These are phyloP conservation scores for Manis javanica DNA, from an alignment of 2,797 vertebrate genomes.

Conservation along the genomic window DNA sequence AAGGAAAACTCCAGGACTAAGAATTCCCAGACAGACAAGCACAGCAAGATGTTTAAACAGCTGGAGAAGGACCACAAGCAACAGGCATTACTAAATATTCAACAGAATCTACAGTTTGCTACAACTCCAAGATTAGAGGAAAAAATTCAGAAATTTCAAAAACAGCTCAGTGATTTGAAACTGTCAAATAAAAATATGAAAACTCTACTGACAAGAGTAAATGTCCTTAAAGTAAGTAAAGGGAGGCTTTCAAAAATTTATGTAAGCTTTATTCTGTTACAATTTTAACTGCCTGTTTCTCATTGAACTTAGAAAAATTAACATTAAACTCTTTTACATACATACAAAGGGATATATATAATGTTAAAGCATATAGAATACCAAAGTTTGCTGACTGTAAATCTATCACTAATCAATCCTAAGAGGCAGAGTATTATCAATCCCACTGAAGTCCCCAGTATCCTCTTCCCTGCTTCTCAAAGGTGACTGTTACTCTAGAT, in stretches of 20 bases:
- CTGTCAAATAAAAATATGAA: constrained; percentile 81
- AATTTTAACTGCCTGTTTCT: not conserved
- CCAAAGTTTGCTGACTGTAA: not conserved
- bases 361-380: not conserved
- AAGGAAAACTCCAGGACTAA: constrained; percentile 66
- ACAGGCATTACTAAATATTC: constrained; percentile 62
- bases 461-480: not conserved
- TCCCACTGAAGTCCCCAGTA: not conserved
- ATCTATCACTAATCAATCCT: not conserved
- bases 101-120: constrained; percentile 69
- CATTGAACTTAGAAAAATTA: not conserved
- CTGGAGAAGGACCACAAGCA: constrained; percentile 57
- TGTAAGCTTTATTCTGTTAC: not conserved
- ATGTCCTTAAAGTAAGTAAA: constrained; percentile 80
- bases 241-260: constrained; percentile 42
- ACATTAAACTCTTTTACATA: constrained; percentile 10
- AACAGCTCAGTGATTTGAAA: constrained; percentile 78
- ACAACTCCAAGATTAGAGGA: constrained; percentile 73
- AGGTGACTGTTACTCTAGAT: not conserved
- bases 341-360: not conserved
- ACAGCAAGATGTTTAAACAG: constrained; percentile 66
- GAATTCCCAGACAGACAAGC: constrained; percentile 62
- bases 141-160: constrained; percentile 81
- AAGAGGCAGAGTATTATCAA: not conserved
- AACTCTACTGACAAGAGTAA: constrained; percentile 81